Base-by-base conservation (phyloP, 2,888 invertebrate genomes). In the Lepidochrysops patricia region DNA sequence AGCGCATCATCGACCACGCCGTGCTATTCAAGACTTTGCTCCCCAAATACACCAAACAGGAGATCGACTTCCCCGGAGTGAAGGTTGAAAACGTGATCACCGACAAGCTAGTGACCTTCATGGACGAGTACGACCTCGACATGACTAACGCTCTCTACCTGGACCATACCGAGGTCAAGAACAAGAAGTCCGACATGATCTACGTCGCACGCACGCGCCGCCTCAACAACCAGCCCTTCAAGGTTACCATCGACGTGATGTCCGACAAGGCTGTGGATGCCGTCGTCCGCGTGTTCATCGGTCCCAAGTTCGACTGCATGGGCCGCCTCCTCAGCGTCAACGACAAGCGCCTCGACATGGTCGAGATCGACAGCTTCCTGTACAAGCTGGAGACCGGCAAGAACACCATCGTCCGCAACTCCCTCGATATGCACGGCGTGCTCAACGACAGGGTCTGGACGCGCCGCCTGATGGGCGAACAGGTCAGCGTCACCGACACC, bases 351-450 rank as follows among this genome's bases (percentile, higher is more conserved):
- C 63, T 70, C 48, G 84, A 86, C 65, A 87, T 89, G 87, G 70
- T 89, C 25, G 89, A 89, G 65, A 80, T 89, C 57, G 89, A 89
- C 71, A 82, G 80, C 68, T 93, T 94, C 88, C 63, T 89, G 54
- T 90, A 91, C 76, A 90, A 91, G 66, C 84, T 95, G 67, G 88
- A 89, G 19, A 84, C 91, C 50, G 95, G 95, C 25, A 80, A 90
- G 72, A 95, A 94, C 81, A 88, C 90, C 37, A 91, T 96, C 70
- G 90, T 91, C 26, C 93, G 95, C 66, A 91, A 90, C 77, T 94
- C 94, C 52, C 75, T 89, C 43, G 93, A 95, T 57, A 93, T 92
- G 82, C 87, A 90, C 71, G 92, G 91, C 74, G 90, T 91, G 64
- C 85, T 90, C 57, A 85, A 90, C 58, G 94, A 95, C 76, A 90